phyloP scores from a whole-genome alignment of 2,113 vertebrate species.

The Cyprinodon variegatus region DNA sequence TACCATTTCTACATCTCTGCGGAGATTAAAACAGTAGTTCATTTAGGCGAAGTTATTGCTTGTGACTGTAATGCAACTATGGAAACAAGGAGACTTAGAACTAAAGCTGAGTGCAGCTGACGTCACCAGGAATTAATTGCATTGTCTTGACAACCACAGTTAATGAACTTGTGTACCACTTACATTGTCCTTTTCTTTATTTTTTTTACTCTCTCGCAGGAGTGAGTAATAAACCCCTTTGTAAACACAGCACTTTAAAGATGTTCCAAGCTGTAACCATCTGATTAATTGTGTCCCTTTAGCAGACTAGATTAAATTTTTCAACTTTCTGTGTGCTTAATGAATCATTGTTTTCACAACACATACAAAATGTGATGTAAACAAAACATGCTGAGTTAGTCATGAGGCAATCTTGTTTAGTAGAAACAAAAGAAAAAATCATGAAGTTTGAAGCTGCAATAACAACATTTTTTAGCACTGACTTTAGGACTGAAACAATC shows the following conservation, averaged over 20 bases:
- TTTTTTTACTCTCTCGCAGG: slow-evolving; percentile 12
- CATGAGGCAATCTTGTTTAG: not conserved
- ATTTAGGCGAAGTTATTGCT: slow-evolving; percentile 60
- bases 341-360: not conserved
- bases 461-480: too few relatives aligned
- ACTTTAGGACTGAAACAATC: too few relatives aligned
- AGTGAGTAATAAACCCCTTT: slow-evolving; percentile 16
- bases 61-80: slow-evolving; percentile 49
- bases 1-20: slow-evolving; percentile 44
- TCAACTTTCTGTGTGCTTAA: slow-evolving; percentile 14
- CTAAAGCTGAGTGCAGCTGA: slow-evolving; percentile 54
- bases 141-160: slow-evolving; percentile 73
- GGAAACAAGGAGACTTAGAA: slow-evolving; percentile 63
- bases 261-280: not conserved
- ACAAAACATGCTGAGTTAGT: not conserved
- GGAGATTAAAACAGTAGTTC: slow-evolving; percentile 48
- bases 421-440: not conserved
- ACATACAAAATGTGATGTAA: not conserved
- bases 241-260: slow-evolving; percentile 12
- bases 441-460: too few relatives aligned
- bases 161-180: slow-evolving; percentile 60
- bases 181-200: slow-evolving; percentile 17
- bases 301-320: not conserved
- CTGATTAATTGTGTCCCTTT: not conserved
- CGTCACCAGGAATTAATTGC: slow-evolving; percentile 59